Conservation (phyloP, 2,888 invertebrate genomes). For the Polydrusus tereticollis region DNA sequence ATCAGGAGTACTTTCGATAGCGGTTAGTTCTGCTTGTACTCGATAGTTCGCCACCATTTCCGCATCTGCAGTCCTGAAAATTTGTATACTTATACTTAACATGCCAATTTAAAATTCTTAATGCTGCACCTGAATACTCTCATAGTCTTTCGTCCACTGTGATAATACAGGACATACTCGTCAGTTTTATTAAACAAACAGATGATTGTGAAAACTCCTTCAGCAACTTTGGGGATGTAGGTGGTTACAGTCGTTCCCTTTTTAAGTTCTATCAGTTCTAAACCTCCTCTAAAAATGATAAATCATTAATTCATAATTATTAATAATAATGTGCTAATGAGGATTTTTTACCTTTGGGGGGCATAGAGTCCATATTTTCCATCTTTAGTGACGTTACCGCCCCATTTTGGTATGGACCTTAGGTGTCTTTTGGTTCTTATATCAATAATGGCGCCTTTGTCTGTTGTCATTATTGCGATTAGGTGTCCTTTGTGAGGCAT, state of each 20-base stretch:
- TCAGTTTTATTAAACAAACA: constrained; percentile 95
- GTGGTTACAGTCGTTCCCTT: constrained; percentile 90
- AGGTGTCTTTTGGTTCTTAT: constrained; percentile 89
- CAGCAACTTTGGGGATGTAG: constrained; percentile 93
- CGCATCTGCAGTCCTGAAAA: constrained; percentile 83
- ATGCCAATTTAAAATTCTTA: neutral
- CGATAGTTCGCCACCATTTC: constrained; percentile 93
- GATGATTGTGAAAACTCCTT: constrained; percentile 97
- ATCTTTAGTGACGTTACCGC: constrained; percentile 87
- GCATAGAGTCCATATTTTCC: constrained; percentile 94
- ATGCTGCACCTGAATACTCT: constrained; percentile 84
- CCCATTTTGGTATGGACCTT: constrained; percentile 92
- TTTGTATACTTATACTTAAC: too few species aligned
- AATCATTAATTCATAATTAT: neutral
- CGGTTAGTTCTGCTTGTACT: constrained; percentile 90
- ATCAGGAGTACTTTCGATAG: constrained; percentile 87
- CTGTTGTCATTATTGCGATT: constrained; percentile 89
- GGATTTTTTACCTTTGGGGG: constrained; percentile 76
- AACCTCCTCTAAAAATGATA: constrained; percentile 79
- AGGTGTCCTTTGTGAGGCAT: constrained; percentile 88
- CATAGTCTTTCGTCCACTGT: constrained; percentile 94
- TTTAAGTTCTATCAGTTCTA: constrained; percentile 92
- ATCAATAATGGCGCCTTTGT: constrained; percentile 92
- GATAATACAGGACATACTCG: constrained; percentile 96
- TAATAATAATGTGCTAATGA: too few species aligned